Base-by-base conservation (phyloP, 2,888 invertebrate genomes). In the Zygothrica quintamaculata region DNA sequence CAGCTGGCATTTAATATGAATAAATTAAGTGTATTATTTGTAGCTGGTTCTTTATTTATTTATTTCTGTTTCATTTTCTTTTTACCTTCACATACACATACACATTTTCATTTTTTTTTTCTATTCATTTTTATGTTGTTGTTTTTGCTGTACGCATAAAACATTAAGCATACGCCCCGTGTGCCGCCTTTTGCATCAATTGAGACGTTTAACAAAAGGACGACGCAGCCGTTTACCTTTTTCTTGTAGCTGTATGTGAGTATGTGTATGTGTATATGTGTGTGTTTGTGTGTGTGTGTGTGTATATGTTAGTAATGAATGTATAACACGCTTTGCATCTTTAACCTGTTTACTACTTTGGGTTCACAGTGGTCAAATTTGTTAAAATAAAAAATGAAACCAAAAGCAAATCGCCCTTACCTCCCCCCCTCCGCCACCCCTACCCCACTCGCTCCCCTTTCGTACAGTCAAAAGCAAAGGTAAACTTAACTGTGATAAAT, bases 141-240 rank as follows among this genome's bases (percentile, higher is more conserved):
- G 43, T 15, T 52, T 47, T 26, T 64, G 55, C 48, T 33, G 56
- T 26, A 29, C 56, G 52, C 57, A 71, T 68, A 68, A 67, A 74
- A 71, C 58, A 84, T 69, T 62, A 74, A 61, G 62, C 69, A 72
- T 74, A 72, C 74, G 71, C 56, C 56, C 48, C 51, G 55, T 59
- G 43, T 22, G 37, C 40, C 44, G 57, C 40, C 60, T 65, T 58
- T 58, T 53, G 67, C 77, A 62, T 76, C 76, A 85, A 79, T 79
- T 82, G 76, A 82, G 86, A 79, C 69, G 61, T 85, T 78, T 85
- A 85, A 85, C 86, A 85, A 85, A 85, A 65, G 79, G 79, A 68
- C 62, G 51, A 61, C 58, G 52, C 47, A n/a, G 57, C 57, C 76
- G 61, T 64, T 85, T 72, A 79, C 86, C 86, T 82, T 85, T 64